phyloP scores from a whole-genome alignment of 1,140 invertebrate species.

The Oncopodura yosiiana region DNA sequence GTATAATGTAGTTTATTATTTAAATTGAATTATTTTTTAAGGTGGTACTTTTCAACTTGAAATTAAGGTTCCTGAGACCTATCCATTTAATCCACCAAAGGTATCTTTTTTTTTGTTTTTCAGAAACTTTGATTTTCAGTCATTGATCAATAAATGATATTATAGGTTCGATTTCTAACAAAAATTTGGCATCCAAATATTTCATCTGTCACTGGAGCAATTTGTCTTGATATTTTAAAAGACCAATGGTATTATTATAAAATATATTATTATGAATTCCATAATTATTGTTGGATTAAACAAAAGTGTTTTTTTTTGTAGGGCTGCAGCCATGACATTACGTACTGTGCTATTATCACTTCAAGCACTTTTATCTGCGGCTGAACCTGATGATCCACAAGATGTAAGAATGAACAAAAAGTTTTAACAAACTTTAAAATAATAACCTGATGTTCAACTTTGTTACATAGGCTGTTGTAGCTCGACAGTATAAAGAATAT shows the following conservation, averaged over 20 bases:
- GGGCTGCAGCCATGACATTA: slow-evolving; percentile 97
- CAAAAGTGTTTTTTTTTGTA: slow-evolving; percentile 35
- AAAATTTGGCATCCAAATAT: slow-evolving; percentile 99
- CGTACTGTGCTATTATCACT: slow-evolving; percentile 87
- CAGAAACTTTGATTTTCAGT: background rate
- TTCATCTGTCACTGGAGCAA: slow-evolving; percentile 95
- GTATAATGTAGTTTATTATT: too few species aligned
- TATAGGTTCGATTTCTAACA: slow-evolving; percentile 80
- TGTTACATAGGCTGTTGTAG: slow-evolving; percentile 66
- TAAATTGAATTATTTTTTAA: too few species aligned
- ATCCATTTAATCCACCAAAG: slow-evolving; percentile 98
- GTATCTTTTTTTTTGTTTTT: slow-evolving; percentile 45
- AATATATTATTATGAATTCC: background rate
- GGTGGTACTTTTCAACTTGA: slow-evolving; percentile 87
- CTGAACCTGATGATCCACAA: slow-evolving; percentile 93
- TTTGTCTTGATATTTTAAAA: slow-evolving; percentile 98
- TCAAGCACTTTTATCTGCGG: slow-evolving; percentile 80
- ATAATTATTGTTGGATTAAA: background rate
- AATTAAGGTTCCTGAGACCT: slow-evolving; percentile 97
- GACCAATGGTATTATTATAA: slow-evolving; percentile 74
- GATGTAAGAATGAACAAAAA: too few species aligned
- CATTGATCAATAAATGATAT: slow-evolving; percentile 28
- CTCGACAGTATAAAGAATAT: slow-evolving; percentile 87
- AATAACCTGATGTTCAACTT: background rate
- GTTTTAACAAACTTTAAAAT: too few species aligned